A percentile compares a stretch with the other conserved stretches of the same genome.
These are phyloP conservation scores for Bombus pascuorum DNA, from an alignment of 1,140 invertebrate genomes.

Conservation along the genomic window DNA sequence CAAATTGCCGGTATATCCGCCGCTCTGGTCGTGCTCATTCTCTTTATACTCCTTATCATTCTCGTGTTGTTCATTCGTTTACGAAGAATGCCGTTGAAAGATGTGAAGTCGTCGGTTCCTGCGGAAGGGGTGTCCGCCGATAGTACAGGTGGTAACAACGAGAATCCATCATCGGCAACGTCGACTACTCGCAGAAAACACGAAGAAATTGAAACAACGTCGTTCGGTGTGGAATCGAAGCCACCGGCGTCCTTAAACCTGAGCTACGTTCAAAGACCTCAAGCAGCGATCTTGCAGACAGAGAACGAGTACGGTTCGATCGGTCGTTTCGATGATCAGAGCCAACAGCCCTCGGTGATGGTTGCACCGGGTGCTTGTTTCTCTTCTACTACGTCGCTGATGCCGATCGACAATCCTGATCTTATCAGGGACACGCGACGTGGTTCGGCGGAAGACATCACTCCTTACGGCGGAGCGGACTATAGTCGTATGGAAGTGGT, in stretches of 20 bases:
- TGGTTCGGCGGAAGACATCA: conserved; percentile 73
- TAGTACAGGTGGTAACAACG: conserved; percentile 73
- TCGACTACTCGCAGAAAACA: conserved; percentile 72
- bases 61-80: conserved; percentile 88
- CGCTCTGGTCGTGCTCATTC: conserved; percentile 90
- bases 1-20: conserved; percentile 93
- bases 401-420: conserved; percentile 90
- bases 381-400: conserved; percentile 87
- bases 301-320: conserved; percentile 70
- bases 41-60: conserved; percentile 89
- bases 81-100: conserved; percentile 86
- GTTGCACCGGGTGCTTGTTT: conserved; percentile 76
- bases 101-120: conserved; percentile 89
- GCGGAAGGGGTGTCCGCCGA: conserved; percentile 85
- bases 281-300: conserved; percentile 49
- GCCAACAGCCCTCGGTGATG: conserved; percentile 37
- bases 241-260: conserved; percentile 72
- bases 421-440: conserved; percentile 89
- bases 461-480: conserved; percentile 65
- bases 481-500: conserved; percentile 84
- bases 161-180: conserved; percentile 67
- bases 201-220: conserved; percentile 78
- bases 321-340: conserved; percentile 67
- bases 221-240: conserved; percentile 72
- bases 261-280: conserved; percentile 75